These are phyloP conservation scores for Drosophila algonquin DNA, from an alignment of 2,888 invertebrate genomes.

Conservation along the genomic window DNA sequence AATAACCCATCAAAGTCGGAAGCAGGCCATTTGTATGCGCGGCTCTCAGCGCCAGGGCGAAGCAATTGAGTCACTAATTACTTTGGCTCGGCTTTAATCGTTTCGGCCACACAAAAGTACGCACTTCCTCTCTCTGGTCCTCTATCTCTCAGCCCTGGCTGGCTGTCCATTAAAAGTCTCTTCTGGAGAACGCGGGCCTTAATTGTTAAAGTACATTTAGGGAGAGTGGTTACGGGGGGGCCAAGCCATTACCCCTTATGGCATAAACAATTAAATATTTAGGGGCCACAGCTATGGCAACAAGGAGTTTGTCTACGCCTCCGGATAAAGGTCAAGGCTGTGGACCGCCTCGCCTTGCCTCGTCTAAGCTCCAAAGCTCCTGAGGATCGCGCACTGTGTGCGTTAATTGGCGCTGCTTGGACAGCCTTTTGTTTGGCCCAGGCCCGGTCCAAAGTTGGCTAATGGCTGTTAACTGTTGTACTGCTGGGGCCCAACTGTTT, in stretches of 20 bases:
- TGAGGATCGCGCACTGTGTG: conserved; percentile 30
- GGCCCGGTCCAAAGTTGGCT: conserved; percentile 50
- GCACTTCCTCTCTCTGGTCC: conserved; percentile 13
- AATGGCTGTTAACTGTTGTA: conserved; percentile 65
- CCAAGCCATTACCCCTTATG: conserved; percentile 36
- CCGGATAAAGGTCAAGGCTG: conserved; percentile 78
- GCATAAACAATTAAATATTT: conserved; percentile 79
- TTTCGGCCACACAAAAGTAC: conserved; percentile 25
- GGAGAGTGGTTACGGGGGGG: background rate
- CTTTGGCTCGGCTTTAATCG: conserved; percentile 75
- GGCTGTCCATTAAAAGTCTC: conserved; percentile 71
- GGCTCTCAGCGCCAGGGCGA: conserved; percentile 49
- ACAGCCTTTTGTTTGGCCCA: conserved; percentile 63
- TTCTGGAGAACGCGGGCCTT: conserved; percentile 31
- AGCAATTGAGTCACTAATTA: conserved; percentile 79
- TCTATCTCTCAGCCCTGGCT: background rate
- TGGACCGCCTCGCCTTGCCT: conserved; percentile 34
- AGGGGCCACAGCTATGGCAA: conserved; percentile 39
- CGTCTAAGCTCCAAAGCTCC: conserved; percentile 45
- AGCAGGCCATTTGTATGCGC: conserved; percentile 68
- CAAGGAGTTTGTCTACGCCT: conserved; percentile 45
- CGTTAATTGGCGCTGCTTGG: conserved; percentile 69
- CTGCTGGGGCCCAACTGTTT: conserved; percentile 52
- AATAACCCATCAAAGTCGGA: conserved; percentile 54
- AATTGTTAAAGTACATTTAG: conserved; percentile 53